Evolutionary conservation across 1,140 invertebrate species (phyloP), one percentile per base, ranked within the genome.

Genomic region (Trachymyrmex cornetzi): DNA sequence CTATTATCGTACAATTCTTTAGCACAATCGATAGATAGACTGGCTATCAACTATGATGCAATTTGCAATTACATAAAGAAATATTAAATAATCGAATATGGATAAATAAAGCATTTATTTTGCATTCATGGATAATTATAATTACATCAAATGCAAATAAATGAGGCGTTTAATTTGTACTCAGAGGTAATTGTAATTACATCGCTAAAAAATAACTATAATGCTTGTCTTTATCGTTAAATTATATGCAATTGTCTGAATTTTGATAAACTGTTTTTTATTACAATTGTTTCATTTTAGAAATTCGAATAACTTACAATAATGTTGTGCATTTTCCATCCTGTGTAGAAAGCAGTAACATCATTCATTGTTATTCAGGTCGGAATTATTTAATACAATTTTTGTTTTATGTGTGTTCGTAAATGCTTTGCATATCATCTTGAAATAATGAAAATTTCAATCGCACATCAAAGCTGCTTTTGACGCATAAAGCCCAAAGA

Each of bases 401-500:
- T 1, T 61, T 59, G 22, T 82, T 82, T 82, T 82, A 50, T 72
- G 61, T 19, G 22, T 38, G 11, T 59, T 57, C 2, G n/a, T 12
- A 27, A 61, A 27, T 55, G 30, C 38, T 82, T 82, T 74, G 80
- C 55, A 66, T 80, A 61, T 9, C 61, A 48, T 72, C 24, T 82
- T 48, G 53, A 72, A 61, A 30, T 48, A 74, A 82, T 82, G 53
- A 82, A 59, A 82, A 59, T 44, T 57, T 81, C 30, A 82, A 61
- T 74, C 53, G 66, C 19, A 57, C 48, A 50, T 74, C 80, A 82
- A 82, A 82, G 67, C 14, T 24, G 66, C 34, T 74, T 82, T n/a
- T 44, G 50, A 82, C 38, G 53, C 24, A 82, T 82, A 38, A 74
- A 59, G 30, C 34, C 27, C 67, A 74, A 61, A 82, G 67, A 12